phyloP scores from a whole-genome alignment of 1,140 invertebrate genomes.

The Zaprionus africanus region DNA sequence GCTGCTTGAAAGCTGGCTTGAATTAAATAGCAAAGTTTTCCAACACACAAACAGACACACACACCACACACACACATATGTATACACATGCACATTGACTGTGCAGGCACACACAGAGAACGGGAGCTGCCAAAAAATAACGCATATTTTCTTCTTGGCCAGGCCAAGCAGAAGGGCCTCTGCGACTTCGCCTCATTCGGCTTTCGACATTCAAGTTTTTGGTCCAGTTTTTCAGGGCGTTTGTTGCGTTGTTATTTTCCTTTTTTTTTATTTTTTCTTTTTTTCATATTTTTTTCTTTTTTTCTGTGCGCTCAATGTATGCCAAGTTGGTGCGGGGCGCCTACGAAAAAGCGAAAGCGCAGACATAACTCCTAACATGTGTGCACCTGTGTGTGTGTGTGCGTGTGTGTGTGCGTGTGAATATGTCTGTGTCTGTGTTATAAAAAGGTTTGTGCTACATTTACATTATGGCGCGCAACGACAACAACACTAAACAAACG shows the following conservation, averaged over 20 bases:
- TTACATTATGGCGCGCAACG: slow-evolving; percentile 77
- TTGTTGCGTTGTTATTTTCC: slow-evolving; percentile 61
- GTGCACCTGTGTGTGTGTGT: slow-evolving; percentile 31
- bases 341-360: slow-evolving; percentile 75
- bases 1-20: slow-evolving; percentile 67
- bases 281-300: slow-evolving; percentile 1
- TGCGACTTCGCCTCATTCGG: slow-evolving; percentile 44
- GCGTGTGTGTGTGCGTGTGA: slow-evolving; percentile 28
- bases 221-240: slow-evolving; percentile 68
- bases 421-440: slow-evolving; percentile 60
- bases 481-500: slow-evolving; percentile 76
- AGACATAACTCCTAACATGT: slow-evolving; percentile 68
- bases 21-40: slow-evolving; percentile 72
- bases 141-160: slow-evolving; percentile 64
- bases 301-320: slow-evolving; percentile 29
- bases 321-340: slow-evolving; percentile 36
- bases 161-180: slow-evolving; percentile 36
- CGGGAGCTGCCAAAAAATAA: slow-evolving; percentile 57
- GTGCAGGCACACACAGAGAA: background rate
- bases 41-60: slow-evolving; percentile 5
- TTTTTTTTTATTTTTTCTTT: background rate
- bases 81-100: slow-evolving; percentile 19
- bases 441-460: slow-evolving; percentile 83
- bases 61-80: slow-evolving; percentile 13
- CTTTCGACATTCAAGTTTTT: slow-evolving; percentile 52